Base-by-base conservation (phyloP, 2,797 vertebrate species). In the Echiichthys vipera region DNA sequence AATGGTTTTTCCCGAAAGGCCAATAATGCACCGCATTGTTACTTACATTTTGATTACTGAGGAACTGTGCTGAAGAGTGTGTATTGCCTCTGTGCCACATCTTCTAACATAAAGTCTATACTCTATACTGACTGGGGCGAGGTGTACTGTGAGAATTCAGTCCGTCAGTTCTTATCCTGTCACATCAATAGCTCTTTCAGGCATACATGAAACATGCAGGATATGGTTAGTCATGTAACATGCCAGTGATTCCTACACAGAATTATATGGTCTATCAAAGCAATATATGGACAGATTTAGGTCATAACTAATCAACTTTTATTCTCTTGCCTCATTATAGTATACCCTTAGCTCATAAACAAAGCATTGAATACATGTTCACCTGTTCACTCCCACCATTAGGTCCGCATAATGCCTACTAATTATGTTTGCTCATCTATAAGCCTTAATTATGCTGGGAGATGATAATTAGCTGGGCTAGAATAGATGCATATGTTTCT, bases 341-440 rank as follows among this genome's bases (percentile, higher is more conserved):
- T 85, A 87, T 88, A 92, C 85, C 85, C 86, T 88, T 74, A 86
- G 86, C 90, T 91, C 86, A 85, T 90, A 92, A 93, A 91, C 92
- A 92, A 92, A 92, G 80, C 77, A 81, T 83, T 78, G 89, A 86
- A 90, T 88, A 83, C 86, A 84, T 77, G 73, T 85, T 94, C 93
- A 95, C 93, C 94, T 94, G 92, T 92, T 93, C 88, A 75, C 82
- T 89, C 81, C 80, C 84, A 78, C 87, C 90, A 91, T 93, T 92
- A 93, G 89, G 88, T 90, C 80, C 0, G 83, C 86, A 91, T 93
- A 92, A 91, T 89, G 84, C 87, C 83, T 80, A 77, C 90, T 94
- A 95, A 95, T 95, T 94, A 95, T 92, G 92, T 95, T 94, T 94
- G 91, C 89, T 94, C 92, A 89, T 92, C 92, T 93, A 92, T 90